Conservation (phyloP, 1,140 invertebrate species). For the Philotrypesis tridentata region DNA sequence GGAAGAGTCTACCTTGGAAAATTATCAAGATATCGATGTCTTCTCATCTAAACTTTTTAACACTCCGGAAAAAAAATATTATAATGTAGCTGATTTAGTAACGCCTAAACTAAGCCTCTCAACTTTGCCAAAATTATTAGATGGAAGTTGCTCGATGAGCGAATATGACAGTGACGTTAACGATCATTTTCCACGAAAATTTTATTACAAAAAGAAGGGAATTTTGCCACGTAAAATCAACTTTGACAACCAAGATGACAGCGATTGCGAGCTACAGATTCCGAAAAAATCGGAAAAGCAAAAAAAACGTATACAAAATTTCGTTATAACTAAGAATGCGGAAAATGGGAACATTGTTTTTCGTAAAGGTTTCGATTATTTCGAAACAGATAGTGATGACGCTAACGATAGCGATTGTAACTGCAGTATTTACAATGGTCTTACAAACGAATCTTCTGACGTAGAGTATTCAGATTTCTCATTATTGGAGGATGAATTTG, state of each 20-base stretch:
- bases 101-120: neutral
- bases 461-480: constrained; percentile 9
- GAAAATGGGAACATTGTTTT: neutral
- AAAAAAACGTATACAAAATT: constrained; percentile 9
- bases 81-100: neutral
- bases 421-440: constrained; percentile 13
- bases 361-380: constrained; percentile 15
- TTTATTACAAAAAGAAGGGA: neutral
- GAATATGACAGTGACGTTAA: neutral
- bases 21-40: neutral
- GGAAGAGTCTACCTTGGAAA: neutral
- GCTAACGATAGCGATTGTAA: constrained; percentile 28
- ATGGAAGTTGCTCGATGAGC: neutral
- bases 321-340: constrained; percentile 9
- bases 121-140: neutral
- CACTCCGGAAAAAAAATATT: too few species aligned
- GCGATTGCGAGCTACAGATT: neutral
- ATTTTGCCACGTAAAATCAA: neutral
- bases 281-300: neutral
- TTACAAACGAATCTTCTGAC: constrained; percentile 24
- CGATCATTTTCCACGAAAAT: neutral
- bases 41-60: too few species aligned
- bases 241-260: constrained; percentile 9
- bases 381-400: constrained; percentile 1
- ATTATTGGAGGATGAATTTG: constrained; percentile 17